phyloP scores from a whole-genome alignment of 2,797 vertebrate species.

The Rhyacichthys aspro region DNA sequence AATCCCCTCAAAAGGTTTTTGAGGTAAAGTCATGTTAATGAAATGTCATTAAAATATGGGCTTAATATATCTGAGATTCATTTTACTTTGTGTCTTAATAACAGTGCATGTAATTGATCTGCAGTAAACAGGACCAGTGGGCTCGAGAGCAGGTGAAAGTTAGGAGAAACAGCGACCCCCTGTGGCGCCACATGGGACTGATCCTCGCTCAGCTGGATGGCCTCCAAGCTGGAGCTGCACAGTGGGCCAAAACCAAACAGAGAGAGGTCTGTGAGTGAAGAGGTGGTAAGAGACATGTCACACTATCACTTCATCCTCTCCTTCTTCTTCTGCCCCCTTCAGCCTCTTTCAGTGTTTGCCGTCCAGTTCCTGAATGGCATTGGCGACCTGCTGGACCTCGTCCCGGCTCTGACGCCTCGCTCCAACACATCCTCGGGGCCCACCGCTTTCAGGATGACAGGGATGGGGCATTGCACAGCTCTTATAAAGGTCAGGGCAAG shows the following conservation, averaged over 20 bases:
- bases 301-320: conserved; percentile 33
- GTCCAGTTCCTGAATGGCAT: conserved; percentile 87
- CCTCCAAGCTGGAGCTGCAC: conserved; percentile 82
- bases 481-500: conserved; percentile 89
- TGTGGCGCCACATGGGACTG: conserved; percentile 87
- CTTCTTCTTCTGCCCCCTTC: conserved; percentile 9
- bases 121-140: conserved; percentile 88
- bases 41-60: too few relatives aligned
- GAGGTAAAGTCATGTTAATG: conserved; percentile 70
- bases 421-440: conserved; percentile 62
- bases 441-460: conserved; percentile 75
- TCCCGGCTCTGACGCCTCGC: conserved; percentile 81
- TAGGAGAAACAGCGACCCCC: conserved; percentile 75
- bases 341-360: conserved; percentile 85
- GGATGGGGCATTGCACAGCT: conserved; percentile 91
- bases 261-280: conserved; percentile 74
- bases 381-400: conserved; percentile 89
- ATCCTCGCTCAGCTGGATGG: conserved; percentile 87
- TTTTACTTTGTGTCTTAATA: too few relatives aligned
- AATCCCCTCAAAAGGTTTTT: conserved; percentile 83
- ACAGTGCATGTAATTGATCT: background rate
- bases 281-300: conserved; percentile 28
- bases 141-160: conserved; percentile 82
- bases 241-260: conserved; percentile 80
- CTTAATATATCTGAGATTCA: too few relatives aligned